These are phyloP conservation scores for Chalcosyrphus nemorum DNA, from an alignment of 2,888 invertebrate genomes.

Conservation along the genomic window DNA sequence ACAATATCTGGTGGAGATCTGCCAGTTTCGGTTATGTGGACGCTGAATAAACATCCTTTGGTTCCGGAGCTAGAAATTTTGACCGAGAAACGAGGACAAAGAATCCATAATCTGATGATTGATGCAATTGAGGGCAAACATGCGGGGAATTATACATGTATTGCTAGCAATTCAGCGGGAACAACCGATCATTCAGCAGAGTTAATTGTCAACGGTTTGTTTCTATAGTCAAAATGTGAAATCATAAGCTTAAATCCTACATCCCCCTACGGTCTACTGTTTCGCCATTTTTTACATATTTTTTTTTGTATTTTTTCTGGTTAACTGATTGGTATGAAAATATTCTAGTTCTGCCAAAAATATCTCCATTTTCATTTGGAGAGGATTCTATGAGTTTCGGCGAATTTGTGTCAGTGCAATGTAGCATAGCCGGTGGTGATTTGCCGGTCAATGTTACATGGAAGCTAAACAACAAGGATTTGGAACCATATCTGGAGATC, in stretches of 20 bases:
- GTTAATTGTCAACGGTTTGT: conserved; percentile 89
- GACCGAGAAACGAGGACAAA: conserved; percentile 82
- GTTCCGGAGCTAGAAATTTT: conserved; percentile 79
- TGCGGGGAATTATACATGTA: conserved; percentile 89
- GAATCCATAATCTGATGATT: conserved; percentile 85
- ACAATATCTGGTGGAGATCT: conserved; percentile 90
- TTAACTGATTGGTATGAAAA: not conserved
- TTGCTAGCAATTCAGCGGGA: conserved; percentile 89
- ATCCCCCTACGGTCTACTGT: conserved; percentile 12
- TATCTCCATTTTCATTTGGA: conserved; percentile 89
- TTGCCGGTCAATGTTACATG: conserved; percentile 85
- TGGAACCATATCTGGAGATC: conserved; percentile 80
- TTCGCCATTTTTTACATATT: conserved; percentile 49
- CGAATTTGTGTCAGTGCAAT: conserved; percentile 84
- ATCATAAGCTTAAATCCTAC: not conserved
- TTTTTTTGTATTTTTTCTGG: not conserved
- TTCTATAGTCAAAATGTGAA: too few relatives aligned
- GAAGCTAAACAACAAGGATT: conserved; percentile 83
- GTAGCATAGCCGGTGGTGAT: conserved; percentile 84
- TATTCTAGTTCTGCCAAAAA: conserved; percentile 87
- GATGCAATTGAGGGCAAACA: conserved; percentile 87
- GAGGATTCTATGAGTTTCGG: conserved; percentile 88
- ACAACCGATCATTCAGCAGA: conserved; percentile 86
- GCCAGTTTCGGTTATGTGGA: conserved; percentile 90
- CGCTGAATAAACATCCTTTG: conserved; percentile 84